A percentile compares a stretch with the other conserved stretches of the same genome.
phyloP scores from a whole-genome alignment of 2,888 invertebrate genomes.

The Mesochorus sp. region DNA sequence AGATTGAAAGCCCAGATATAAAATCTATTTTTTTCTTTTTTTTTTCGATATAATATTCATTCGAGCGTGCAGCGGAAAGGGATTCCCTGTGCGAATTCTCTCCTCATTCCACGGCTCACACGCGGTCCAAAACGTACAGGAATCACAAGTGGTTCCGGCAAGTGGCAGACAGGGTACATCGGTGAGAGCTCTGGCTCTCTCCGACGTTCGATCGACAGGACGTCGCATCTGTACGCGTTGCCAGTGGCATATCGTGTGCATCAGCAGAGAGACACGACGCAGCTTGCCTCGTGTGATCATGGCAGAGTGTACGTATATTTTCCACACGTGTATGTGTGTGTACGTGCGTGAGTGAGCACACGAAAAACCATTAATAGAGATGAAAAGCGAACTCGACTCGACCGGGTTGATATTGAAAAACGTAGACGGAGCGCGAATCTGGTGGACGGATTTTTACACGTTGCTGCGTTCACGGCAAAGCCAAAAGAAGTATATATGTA shows the following conservation, averaged over 20 bases:
- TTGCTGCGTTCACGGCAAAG: slow-evolving; percentile 56
- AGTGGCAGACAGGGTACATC: slow-evolving; percentile 53
- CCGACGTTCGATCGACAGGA: slow-evolving; percentile 58
- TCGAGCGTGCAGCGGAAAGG: slow-evolving; percentile 1
- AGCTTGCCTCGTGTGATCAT: not conserved
- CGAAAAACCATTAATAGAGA: slow-evolving; percentile 62
- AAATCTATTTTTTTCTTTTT: slow-evolving; percentile 30
- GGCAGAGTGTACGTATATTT: not conserved
- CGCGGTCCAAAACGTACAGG: slow-evolving; percentile 30
- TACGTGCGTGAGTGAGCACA: slow-evolving; percentile 9
- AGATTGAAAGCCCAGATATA: slow-evolving; percentile 31
- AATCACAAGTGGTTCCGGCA: slow-evolving; percentile 60
- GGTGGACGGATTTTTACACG: slow-evolving; percentile 59
- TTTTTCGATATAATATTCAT: slow-evolving; percentile 48
- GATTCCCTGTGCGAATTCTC: slow-evolving; percentile 2
- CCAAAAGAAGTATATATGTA: slow-evolving; percentile 15
- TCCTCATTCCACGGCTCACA: slow-evolving; percentile 12
- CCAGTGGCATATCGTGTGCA: slow-evolving; percentile 43
- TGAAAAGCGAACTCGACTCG: slow-evolving; percentile 55
- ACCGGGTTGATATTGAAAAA: slow-evolving; percentile 61
- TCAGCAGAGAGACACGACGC: slow-evolving; percentile 26
- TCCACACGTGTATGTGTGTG: not conserved
- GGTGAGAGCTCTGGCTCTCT: slow-evolving; percentile 2
- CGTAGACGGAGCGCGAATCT: slow-evolving; percentile 57
- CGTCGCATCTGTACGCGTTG: slow-evolving; percentile 47